phyloP scores from a whole-genome alignment of 53 echinoderm and acorn worm genomes.

The Stichopus horrens region DNA sequence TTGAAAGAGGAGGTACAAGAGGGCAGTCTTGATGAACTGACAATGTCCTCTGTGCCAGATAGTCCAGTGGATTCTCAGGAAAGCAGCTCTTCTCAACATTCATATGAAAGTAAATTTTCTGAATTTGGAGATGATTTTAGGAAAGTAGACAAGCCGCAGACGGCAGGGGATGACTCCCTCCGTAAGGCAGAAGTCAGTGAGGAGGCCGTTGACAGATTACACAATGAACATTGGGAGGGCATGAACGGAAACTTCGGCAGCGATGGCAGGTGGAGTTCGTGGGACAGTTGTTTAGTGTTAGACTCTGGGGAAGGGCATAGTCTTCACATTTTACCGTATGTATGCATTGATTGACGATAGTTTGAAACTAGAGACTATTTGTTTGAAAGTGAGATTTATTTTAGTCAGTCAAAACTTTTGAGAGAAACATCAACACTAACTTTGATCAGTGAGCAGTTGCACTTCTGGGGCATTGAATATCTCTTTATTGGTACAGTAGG shows the following conservation, averaged over 20 bases:
- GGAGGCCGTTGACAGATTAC: slow-evolving; percentile 67
- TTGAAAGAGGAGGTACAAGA: neutral
- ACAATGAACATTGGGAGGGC: slow-evolving; percentile 76
- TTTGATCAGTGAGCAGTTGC: too few relatives aligned
- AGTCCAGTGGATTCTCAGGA: slow-evolving; percentile 25
- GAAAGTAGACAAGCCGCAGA: neutral
- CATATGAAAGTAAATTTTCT: neutral
- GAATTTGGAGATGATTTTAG: neutral
- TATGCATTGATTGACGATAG: slow-evolving; percentile 71
- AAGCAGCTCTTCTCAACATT: slow-evolving; percentile 25
- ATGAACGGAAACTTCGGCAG: slow-evolving; percentile 85
- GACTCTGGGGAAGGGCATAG: slow-evolving; percentile 61
- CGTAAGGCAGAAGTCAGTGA: slow-evolving; percentile 54
- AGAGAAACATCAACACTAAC: too few relatives aligned
- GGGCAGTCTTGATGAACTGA: slow-evolving; percentile 23
- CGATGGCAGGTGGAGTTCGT: slow-evolving; percentile 74
- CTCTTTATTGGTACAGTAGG: too few relatives aligned
- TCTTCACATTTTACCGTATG: slow-evolving; percentile 98
- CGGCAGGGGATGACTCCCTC: slow-evolving; percentile 48
- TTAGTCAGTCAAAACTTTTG: too few relatives aligned
- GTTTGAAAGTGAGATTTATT: too few relatives aligned
- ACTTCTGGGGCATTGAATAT: too few relatives aligned
- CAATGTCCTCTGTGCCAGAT: slow-evolving; percentile 37
- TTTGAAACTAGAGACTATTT: neutral
- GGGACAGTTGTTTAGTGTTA: slow-evolving; percentile 71